Percentiles rank a stretch among this genome's conserved stretches.
Evolutionary conservation across 2,888 invertebrate genomes (phyloP).

Genomic region (Yponomeuta plumbellus): DNA sequence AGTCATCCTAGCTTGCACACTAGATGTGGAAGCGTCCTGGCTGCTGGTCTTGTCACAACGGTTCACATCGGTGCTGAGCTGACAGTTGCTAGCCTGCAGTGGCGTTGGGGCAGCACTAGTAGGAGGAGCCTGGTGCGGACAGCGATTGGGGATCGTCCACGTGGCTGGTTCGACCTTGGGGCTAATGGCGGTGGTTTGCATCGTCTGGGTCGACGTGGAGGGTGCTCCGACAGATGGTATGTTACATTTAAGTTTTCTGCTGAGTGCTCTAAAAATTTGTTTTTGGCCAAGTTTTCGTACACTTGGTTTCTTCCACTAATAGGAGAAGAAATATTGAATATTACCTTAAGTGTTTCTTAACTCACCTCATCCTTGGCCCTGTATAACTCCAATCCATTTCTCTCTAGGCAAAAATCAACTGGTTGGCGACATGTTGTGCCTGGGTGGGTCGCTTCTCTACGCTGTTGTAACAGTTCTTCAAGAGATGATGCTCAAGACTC

Average conservation of each 20-base stretch:
- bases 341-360: no score
- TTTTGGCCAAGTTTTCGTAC: neutral
- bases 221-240: conserved; percentile 80
- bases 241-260: conserved; percentile 14
- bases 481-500: conserved; percentile 88
- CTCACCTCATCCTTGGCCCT: no score
- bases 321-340: no score
- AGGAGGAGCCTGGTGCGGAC: conserved; percentile 86
- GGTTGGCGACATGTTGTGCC: conserved; percentile 88
- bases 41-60: conserved; percentile 87
- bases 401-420: conserved; percentile 83
- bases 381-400: no score
- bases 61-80: conserved; percentile 70
- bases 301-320: neutral
- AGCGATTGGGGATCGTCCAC: conserved; percentile 84
- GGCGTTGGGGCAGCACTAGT: conserved; percentile 89
- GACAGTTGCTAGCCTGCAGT: conserved; percentile 89
- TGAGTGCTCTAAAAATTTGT: neutral
- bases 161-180: conserved; percentile 87
- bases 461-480: conserved; percentile 88
- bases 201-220: conserved; percentile 89
- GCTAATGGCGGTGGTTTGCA: conserved; percentile 87
- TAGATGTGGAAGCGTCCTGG: conserved; percentile 93
- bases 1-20: conserved; percentile 83
- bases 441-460: conserved; percentile 86